Evolutionary conservation across 2,113 vertebrate genomes (phyloP), one percentile per base, ranked within the genome.

Genomic region (Trinectes maculatus): DNA sequence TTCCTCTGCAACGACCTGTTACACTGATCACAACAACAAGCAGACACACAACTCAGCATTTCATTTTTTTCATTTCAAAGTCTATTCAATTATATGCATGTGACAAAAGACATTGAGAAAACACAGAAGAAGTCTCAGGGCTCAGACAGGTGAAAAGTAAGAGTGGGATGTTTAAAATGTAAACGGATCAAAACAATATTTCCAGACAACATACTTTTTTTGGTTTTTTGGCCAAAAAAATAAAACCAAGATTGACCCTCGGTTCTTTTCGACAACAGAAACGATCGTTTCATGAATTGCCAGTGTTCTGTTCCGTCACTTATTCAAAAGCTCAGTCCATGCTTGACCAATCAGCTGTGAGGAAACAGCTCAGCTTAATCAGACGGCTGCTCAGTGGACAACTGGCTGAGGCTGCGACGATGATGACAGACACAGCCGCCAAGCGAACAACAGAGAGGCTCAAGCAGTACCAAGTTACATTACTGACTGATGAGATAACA

Each of bases 291-390:
- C 24, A 37, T 39, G 11, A 34, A 5, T n/a, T 16, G 3, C 3
- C 1, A 19, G 34, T 15, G 15, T 16, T 56, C 26, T 18, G 56
- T 43, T 29, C 6, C n/a, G 3, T 24, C n/a, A 19, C 16, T 3
- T 10, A 26, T 60, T 51, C 11, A 65, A 10, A 26, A 54, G 18
- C 53, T 46, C 19, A 33, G 48, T 29, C 40, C 26, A 22, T 8
- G 21, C 42, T 26, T 46, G 31, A 69, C 24, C 29, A 64, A 59
- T 58, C 28, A 62, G 21, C 22, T 24, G 19, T 46, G 69, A 58
- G 52, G 21, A 52, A 59, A 57, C 47, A 33, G 37, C 12, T 67
- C 12, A n/a, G n/a, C n/a, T n/a, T n/a, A n/a, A n/a, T n/a, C n/a
- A n/a, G n/a, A n/a, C n/a, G n/a, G n/a, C n/a, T n/a, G n/a, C n/a